phyloP scores from a whole-genome alignment of 2,113 vertebrate species.

The Chlamydotis undulata region DNA sequence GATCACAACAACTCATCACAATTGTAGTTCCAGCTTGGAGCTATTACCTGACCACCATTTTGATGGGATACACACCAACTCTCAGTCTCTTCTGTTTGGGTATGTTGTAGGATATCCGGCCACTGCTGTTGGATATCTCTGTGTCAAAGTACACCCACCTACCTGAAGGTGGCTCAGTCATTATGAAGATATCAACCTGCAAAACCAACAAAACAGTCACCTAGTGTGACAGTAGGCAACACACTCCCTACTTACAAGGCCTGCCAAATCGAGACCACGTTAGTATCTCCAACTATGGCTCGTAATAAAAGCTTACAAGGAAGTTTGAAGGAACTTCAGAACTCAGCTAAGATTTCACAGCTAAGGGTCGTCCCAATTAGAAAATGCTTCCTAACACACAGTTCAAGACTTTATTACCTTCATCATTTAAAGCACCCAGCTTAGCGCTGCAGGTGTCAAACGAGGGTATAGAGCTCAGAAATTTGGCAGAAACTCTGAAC shows the following conservation, averaged over 20 bases:
- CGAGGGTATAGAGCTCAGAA: background rate
- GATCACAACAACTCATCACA: background rate
- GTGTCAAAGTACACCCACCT: conserved; percentile 96
- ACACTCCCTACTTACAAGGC: background rate
- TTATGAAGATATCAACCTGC: conserved; percentile 93
- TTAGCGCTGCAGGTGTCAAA: background rate
- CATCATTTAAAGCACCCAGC: background rate
- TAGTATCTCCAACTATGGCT: background rate
- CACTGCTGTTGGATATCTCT: conserved; percentile 93
- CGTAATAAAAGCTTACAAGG: background rate
- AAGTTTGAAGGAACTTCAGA: background rate
- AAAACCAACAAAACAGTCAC: background rate
- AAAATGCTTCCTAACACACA: background rate
- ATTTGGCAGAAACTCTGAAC: background rate
- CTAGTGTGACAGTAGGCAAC: background rate
- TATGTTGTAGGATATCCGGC: conserved; percentile 88
- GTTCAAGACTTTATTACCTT: background rate
- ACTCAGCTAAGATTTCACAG: background rate
- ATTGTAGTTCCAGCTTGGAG: background rate
- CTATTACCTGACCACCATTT: conserved; percentile 95
- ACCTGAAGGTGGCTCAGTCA: conserved; percentile 91
- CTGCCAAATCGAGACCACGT: background rate
- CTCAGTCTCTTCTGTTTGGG: conserved; percentile 87
- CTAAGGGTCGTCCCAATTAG: background rate
- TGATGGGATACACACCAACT: conserved; percentile 93